Base-by-base conservation (phyloP, 2,888 invertebrate species). In the Dinocampus coccinellae region DNA sequence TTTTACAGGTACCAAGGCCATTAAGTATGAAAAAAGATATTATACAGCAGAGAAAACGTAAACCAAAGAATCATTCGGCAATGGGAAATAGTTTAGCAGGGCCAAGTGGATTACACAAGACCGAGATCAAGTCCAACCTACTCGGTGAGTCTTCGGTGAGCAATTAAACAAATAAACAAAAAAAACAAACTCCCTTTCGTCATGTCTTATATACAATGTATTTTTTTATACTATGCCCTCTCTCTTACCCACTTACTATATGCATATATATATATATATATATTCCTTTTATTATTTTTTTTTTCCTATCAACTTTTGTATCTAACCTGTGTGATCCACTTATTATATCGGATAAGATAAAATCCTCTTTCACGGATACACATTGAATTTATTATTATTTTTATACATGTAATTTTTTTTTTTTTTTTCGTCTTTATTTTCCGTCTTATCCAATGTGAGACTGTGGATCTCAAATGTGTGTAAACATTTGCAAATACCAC, bases 1-100 rank as follows among this genome's bases (percentile, higher is more conserved):
- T 47, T 33, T 85, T 85, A 76, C 90, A 97, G 97, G 95, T 97
- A 73, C 94, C 95, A 88, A 93, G 99, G 78, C 99, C 99, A 67
- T 90, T 96, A 80, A 96, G 97, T 81, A 99, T 99, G 98, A 98
- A 98, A 89, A 99, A 99, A 89, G 99, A 99, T 79, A 97, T 97
- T 60, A 99, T 99, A 84, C 98, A 99, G 89, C 98, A 97, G 66
- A 91, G 98, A 76, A 99, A 99, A 88, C 91, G 98, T 75, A 98
- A 99, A 85, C 95, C 95, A 57, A 95, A 95, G 88, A 92, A 88
- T 80, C 86, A 87, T 34, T 76, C 85, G 6, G 81, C 75, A 4
- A 81, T 86, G 55, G 75, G 81, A 22, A 79, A 81, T 34, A 78
- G 79, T 39, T 67, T 79, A 36, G 80, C 83, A 3, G 83, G 85